A percentile compares a stretch with the other conserved stretches of the same genome.
phyloP scores from a whole-genome alignment of 1,140 invertebrate species.

The Rhopalosiphum padi region DNA sequence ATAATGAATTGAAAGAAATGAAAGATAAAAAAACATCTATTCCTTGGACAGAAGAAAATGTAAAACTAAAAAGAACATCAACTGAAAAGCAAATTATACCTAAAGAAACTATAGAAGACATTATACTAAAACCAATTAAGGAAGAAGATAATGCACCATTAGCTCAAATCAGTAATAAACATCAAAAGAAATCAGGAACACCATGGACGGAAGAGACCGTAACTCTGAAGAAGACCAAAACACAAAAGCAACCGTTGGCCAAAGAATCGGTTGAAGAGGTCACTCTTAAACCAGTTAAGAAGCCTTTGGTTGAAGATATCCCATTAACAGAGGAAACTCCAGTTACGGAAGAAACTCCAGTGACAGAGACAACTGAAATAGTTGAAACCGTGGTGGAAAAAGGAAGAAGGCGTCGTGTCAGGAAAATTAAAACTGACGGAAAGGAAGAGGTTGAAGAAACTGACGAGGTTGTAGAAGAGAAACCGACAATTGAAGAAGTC shows the following conservation, averaged over 20 bases:
- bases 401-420: not conserved
- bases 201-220: slow-evolving; percentile 58
- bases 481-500: not conserved
- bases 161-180: not conserved
- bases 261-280: not conserved
- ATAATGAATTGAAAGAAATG: too few species aligned
- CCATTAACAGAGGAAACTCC: not conserved
- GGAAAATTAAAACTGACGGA: not conserved
- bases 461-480: not conserved
- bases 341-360: not conserved
- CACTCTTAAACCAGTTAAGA: not conserved
- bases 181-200: slow-evolving; percentile 19
- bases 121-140: slow-evolving; percentile 59
- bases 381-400: not conserved
- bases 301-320: not conserved
- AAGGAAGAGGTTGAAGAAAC: not conserved
- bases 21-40: slow-evolving; percentile 59
- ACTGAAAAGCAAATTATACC: slow-evolving; percentile 61
- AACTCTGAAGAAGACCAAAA: slow-evolving; percentile 61
- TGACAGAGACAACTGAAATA: not conserved
- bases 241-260: not conserved
- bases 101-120: slow-evolving; percentile 64
- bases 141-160: not conserved
- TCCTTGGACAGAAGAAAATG: slow-evolving; percentile 59
- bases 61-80: slow-evolving; percentile 60